Base-by-base conservation (phyloP, 2,888 invertebrate species). In the Phaedon cochleariae region DNA sequence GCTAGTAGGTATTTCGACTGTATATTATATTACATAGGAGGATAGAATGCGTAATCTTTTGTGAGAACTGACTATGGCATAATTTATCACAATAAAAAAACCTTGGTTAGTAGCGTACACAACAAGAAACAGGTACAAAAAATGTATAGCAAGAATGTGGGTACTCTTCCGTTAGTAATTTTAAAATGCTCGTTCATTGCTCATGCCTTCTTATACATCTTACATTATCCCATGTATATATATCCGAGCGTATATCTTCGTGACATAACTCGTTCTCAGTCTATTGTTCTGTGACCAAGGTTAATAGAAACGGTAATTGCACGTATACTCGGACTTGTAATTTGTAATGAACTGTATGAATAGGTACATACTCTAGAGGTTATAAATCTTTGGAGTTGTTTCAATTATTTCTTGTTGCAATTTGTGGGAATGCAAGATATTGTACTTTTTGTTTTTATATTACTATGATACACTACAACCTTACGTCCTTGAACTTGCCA, bases 291-390 rank as follows among this genome's bases (percentile, higher is more conserved):
- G n/a, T 41, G 41, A 15, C 41, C 41, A 41, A 41, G 41, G 41
- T 41, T 41, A 41, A 41, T 41, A 41, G 41, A 41, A 41, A 41
- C 41, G 15, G 41, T 41, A 41, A 41, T 41, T 41, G 41, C 41
- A n/a, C n/a, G 12, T 15, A 41, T 41, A 41, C 41, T 15, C n/a
- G 3, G 41, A 41, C 15, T 15, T 15, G 2, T n/a, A 15, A 41
- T 10, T 34, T 10, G 31, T 34, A 34, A 5, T 34, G 31, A 34
- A 34, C 41, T 41, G 41, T 41, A 41, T 41, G 41, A 41, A 41
- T 41, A 41, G 1, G 41, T 41, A 41, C 41, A n/a, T n/a, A n/a
- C n/a, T n/a, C n/a, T 3, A 15, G 41, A 41, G 41, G 41, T 41
- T n/a, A 41, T 41, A 34, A 34, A 34, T 41, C 15, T 15, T 26